Conservation (phyloP, 2,888 invertebrate species). For the Corbicula japonica region DNA sequence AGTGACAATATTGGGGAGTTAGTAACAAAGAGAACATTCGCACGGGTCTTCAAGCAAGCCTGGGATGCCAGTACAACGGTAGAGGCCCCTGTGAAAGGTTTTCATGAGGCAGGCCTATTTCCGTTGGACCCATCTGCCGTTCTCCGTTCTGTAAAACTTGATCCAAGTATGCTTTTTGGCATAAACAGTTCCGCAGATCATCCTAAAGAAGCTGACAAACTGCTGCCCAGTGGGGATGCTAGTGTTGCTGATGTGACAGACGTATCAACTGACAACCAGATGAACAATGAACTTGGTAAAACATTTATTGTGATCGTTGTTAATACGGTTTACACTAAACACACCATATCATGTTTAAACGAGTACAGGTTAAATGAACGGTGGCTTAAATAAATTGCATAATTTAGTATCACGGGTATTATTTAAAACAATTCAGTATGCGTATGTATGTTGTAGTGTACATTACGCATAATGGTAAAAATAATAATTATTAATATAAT, state of each 20-base stretch:
- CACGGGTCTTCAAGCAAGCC: slow-evolving; percentile 23
- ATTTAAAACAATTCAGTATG: background rate
- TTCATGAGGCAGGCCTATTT: slow-evolving; percentile 7
- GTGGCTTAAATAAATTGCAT: background rate
- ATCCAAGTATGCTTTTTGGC: slow-evolving; percentile 13
- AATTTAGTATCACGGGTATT: background rate
- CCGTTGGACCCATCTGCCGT: slow-evolving; percentile 9
- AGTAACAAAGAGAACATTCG: slow-evolving; percentile 34
- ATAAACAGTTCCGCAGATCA: background rate
- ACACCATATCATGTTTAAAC: too few relatives aligned
- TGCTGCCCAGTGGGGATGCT: slow-evolving; percentile 1
- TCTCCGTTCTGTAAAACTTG: slow-evolving; percentile 6
- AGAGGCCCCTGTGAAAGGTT: too few relatives aligned
- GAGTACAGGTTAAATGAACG: background rate
- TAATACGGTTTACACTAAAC: too few relatives aligned
- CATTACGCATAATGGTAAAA: too few relatives aligned
- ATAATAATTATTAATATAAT: background rate
- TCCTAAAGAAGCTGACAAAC: slow-evolving; percentile 8
- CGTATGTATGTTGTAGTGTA: too few relatives aligned
- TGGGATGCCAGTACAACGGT: too few relatives aligned
- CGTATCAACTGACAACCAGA: slow-evolving; percentile 11
- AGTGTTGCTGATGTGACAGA: background rate
- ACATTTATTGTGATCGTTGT: too few relatives aligned
- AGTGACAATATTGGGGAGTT: background rate
- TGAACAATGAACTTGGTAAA: slow-evolving; percentile 2